Base-by-base conservation (phyloP, 2,888 invertebrate genomes). In the Pharmacophagus antenor region DNA sequence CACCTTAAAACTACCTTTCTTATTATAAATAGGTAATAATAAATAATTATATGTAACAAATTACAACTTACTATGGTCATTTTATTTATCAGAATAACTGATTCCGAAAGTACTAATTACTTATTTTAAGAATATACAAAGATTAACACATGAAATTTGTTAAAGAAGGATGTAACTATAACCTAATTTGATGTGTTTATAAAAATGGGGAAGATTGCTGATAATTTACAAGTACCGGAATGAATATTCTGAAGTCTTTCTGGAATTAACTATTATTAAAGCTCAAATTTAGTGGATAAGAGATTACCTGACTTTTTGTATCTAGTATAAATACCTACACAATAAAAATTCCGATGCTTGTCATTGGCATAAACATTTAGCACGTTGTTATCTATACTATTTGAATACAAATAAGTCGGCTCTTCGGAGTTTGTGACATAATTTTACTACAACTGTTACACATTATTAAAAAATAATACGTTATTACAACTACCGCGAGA, bases 201-300 rank as follows among this genome's bases (percentile, higher is more conserved):
- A 47, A 46, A 57, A 56, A 57, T 58, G 61, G 27, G 41, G 46
- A 46, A 54, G 54, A 52, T 46, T 42, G 23, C 23, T 61, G 61
- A 56, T 27, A 41, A 42, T 61, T 56, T 56, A 61, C 61, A 61
- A 61, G 56, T 51, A 56, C 42, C 47, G 46, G 51, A 56, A 61
- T 61, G 49, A 22, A 73, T 74, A 72, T 67, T 66, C 70, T 73
- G 67, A 76, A 82, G 80, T 85, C 81, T 80, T 82, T 79, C 77
- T 69, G 80, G 76, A 82, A 83, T 85, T 86, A 85, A 86, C 81
- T 79, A 85, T 89, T 88, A 87, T 90, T 90, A 90, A 90, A 90
- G 89, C 89, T 90, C 85, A 86, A 86, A 85, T 84, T 82, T 79
- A 78, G 81, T 84, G 80, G 82, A 82, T 82, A 77, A 70, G 69